Evolutionary conservation across 2,113 vertebrate genomes (phyloP), one percentile per base, ranked within the genome.

Genomic region (Epinephelus lanceolatus): DNA sequence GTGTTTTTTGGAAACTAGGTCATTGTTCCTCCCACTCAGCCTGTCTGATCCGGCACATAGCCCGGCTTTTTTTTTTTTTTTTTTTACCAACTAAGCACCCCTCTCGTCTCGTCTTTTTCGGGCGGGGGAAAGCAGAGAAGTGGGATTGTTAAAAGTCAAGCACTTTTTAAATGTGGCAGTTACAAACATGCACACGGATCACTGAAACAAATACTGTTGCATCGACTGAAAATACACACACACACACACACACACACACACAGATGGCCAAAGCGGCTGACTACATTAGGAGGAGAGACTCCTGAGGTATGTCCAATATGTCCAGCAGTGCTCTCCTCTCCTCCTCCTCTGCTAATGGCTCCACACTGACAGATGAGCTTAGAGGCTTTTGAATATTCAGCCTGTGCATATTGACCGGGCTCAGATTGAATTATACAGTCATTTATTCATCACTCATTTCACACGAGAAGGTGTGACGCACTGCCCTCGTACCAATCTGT

Each of bases 1-100:
- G 88, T 90, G 84, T 83, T 91, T 91, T 92, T 91, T 88, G 89
- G 89, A 94, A 94, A 91, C 92, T 93, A 91, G 93, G 93, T 94
- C 92, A 94, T 92, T 92, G 90, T 93, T 93, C 91, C 92, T 91
- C 91, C 91, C 92, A 91, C 92, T 94, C 92, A 92, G 91, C 89
- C 91, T 86, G 89, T 93, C 92, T 93, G 90, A 91, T 92, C 88
- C 86, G 25, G 85, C 88, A 91, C 89, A 86, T 83, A 78, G 81
- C 86, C 81, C 49, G 27, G 77, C 71, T 33, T 81, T 78, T 88
- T 74, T 78, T 72, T 65, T 70, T 30, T 30, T 30, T 30, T 30
- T 60, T 42, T 37, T 55, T 40, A 13, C 4, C 65, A 82, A 74
- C 77, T 84, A 85, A 90, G 80, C 89, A 93, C 71, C 86, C 83